Evolutionary conservation across 2,113 vertebrate genomes (phyloP).

Genomic region (Vulpes vulpes): DNA sequence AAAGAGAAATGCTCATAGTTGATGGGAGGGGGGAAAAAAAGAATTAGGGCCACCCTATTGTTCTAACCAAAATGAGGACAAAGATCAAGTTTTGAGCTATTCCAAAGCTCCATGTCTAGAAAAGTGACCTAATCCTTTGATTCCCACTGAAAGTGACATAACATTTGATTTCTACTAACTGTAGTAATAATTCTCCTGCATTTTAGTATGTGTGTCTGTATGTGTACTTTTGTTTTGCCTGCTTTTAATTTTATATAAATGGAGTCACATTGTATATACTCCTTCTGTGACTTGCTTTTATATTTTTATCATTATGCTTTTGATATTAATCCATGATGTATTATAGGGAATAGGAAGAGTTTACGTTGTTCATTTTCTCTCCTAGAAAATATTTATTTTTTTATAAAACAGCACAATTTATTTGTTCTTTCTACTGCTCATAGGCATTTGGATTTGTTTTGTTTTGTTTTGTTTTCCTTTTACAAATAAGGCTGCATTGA

Average conservation of each 20-base stretch:
- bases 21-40: neutral
- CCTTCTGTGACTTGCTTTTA: neutral
- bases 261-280: neutral
- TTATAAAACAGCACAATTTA: neutral
- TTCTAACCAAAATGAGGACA: neutral
- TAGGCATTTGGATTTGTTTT: neutral
- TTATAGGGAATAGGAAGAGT: neutral
- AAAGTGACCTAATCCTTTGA: neutral
- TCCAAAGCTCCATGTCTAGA: neutral
- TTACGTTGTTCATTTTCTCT: neutral
- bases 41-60: neutral
- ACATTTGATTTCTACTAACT: neutral
- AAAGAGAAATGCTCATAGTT: neutral
- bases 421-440: neutral
- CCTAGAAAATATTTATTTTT: neutral
- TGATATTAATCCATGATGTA: neutral
- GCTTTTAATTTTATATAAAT: neutral
- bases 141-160: neutral
- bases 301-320: neutral
- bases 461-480: neutral
- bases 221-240: neutral
- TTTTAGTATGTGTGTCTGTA: neutral
- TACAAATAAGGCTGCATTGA: neutral
- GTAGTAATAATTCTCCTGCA: neutral
- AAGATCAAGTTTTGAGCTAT: neutral